Conservation (phyloP, 2,888 invertebrate species). For the Drosophila monieri region DNA sequence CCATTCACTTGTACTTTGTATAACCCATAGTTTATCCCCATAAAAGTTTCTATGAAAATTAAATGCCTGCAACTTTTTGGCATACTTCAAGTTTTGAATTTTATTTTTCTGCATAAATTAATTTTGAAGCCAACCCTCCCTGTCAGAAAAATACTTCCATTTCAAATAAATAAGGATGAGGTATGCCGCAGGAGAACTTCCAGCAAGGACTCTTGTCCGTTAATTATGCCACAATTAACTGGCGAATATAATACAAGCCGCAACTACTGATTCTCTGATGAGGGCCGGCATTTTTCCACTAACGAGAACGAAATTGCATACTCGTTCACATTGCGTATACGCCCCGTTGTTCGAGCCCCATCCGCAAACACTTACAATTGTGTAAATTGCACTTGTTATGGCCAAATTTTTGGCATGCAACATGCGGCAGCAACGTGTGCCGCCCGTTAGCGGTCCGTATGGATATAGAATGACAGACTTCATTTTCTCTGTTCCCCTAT, state of each 20-base stretch:
- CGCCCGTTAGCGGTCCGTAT: slow-evolving; percentile 84
- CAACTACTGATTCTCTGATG: slow-evolving; percentile 20
- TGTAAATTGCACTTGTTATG: slow-evolving; percentile 89
- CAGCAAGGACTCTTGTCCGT: slow-evolving; percentile 38
- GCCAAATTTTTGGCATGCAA: slow-evolving; percentile 90
- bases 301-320: slow-evolving; percentile 44
- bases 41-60: no score
- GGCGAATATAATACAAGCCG: slow-evolving; percentile 26
- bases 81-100: background rate
- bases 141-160: background rate
- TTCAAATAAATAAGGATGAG: slow-evolving; percentile 21
- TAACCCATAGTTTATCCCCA: no score
- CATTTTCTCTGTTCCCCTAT: slow-evolving; percentile 82
- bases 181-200: slow-evolving; percentile 12
- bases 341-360: slow-evolving; percentile 15
- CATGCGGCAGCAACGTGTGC: slow-evolving; percentile 86
- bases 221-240: slow-evolving; percentile 47
- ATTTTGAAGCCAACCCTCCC: slow-evolving; percentile 2
- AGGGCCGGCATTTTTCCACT: slow-evolving; percentile 8
- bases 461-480: slow-evolving; percentile 85
- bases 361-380: slow-evolving; percentile 86
- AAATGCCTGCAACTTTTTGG: background rate
- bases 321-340: slow-evolving; percentile 55
- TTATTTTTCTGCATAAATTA: background rate
- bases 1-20: no score